Percentiles rank a stretch among this genome's conserved stretches.
Evolutionary conservation across 1,140 invertebrate species (phyloP).

Genomic region (Drosophila littoralis): DNA sequence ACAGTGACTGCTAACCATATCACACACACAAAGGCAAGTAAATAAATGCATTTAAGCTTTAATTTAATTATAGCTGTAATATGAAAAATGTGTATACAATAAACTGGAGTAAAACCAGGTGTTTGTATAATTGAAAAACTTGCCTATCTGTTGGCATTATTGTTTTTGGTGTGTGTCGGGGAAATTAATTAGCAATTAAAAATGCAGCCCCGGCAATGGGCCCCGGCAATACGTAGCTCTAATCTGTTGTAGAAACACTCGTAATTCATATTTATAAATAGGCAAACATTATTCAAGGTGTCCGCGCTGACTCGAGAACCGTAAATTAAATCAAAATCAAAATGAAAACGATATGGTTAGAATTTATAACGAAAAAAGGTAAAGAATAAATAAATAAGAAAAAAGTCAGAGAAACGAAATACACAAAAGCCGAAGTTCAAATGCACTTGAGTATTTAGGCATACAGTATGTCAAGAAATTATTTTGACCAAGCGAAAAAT

Average conservation of each 20-base stretch:
- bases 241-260: conserved; percentile 59
- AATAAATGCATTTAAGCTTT: conserved; percentile 47
- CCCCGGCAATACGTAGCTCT: conserved; percentile 34
- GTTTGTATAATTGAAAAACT: conserved; percentile 43
- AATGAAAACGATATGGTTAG: conserved; percentile 81
- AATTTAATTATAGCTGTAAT: conserved; percentile 76
- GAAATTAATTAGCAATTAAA: conserved; percentile 83
- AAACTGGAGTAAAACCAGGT: conserved; percentile 63
- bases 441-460: conserved; percentile 10
- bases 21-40: conserved; percentile 27
- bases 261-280: conserved; percentile 83
- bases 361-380: conserved; percentile 75
- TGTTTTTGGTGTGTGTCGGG: conserved; percentile 65
- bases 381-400: conserved; percentile 55
- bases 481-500: no score
- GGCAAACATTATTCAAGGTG: conserved; percentile 81
- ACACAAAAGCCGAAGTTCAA: not conserved
- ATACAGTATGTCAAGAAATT: no score
- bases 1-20: conserved; percentile 43
- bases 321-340: conserved; percentile 80
- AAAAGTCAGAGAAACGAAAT: conserved; percentile 7
- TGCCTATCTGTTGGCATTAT: conserved; percentile 43
- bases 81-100: conserved; percentile 48
- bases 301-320: conserved; percentile 67
- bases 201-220: conserved; percentile 64